Evolutionary conservation across 1,140 invertebrate genomes (phyloP).

Genomic region (Drosophila burlai): DNA sequence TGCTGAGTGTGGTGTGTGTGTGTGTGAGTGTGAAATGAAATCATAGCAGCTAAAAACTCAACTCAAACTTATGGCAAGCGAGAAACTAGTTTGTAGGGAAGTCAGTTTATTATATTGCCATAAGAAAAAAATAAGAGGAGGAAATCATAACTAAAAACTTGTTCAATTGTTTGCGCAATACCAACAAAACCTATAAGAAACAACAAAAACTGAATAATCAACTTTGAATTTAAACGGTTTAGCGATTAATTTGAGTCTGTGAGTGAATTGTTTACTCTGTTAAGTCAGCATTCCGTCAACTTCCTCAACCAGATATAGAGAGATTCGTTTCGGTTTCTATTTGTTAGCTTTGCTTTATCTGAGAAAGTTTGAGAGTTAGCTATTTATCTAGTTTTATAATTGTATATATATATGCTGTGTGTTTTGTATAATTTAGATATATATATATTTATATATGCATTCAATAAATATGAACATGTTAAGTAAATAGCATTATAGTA

Average conservation of each 20-base stretch:
- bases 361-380: slow-evolving; percentile 26
- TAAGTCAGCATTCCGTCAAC: slow-evolving; percentile 37
- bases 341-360: slow-evolving; percentile 14
- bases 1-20: not conserved
- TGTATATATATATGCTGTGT: slow-evolving; percentile 42
- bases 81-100: slow-evolving; percentile 36
- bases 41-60: slow-evolving; percentile 21
- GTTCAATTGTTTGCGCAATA: slow-evolving; percentile 59
- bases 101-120: slow-evolving; percentile 1
- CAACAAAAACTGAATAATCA: slow-evolving; percentile 58
- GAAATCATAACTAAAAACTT: slow-evolving; percentile 49
- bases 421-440: slow-evolving; percentile 34
- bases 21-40: slow-evolving; percentile 29
- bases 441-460: slow-evolving; percentile 62
- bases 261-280: slow-evolving; percentile 38
- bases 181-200: slow-evolving; percentile 28
- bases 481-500: slow-evolving; percentile 74
- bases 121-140: slow-evolving; percentile 13
- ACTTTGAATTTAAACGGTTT: slow-evolving; percentile 58
- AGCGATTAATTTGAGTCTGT: slow-evolving; percentile 51
- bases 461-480: slow-evolving; percentile 74
- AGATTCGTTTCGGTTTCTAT: slow-evolving; percentile 12
- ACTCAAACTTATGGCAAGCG: slow-evolving; percentile 4
- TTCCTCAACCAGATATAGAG: slow-evolving; percentile 25
- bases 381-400: slow-evolving; percentile 44